phyloP scores from a whole-genome alignment of 2,113 vertebrate species.

The Taxidea taxus region DNA sequence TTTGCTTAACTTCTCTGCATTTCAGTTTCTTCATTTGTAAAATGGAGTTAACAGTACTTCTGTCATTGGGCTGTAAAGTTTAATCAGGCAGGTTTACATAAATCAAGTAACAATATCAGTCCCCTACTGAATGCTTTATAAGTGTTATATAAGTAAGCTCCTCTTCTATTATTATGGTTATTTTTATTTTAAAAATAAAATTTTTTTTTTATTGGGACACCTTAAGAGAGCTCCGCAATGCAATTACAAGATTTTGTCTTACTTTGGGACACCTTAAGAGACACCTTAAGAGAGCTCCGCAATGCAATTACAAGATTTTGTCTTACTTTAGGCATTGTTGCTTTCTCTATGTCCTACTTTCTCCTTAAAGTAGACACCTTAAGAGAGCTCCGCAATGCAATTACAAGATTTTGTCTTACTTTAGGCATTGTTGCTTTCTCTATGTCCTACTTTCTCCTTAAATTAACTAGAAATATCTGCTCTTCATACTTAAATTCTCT shows the following conservation, averaged over 20 bases:
- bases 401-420: neutral
- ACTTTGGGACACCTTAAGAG: neutral
- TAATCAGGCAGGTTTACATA: neutral
- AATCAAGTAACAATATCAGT: neutral
- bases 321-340: neutral
- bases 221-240: neutral
- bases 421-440: neutral
- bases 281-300: neutral
- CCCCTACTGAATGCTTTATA: neutral
- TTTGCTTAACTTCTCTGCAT: neutral
- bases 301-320: neutral
- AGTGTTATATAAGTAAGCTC: neutral
- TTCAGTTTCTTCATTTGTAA: constrained; percentile 1
- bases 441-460: constrained; percentile 9
- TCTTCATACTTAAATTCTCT: neutral
- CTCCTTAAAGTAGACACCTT: neutral
- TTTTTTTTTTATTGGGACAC: too few species aligned
- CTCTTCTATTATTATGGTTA: neutral
- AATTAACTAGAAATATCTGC: neutral
- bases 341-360: neutral
- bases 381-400: neutral
- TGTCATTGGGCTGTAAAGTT: neutral
- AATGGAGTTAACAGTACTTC: neutral
- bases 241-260: neutral
- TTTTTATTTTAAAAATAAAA: neutral